Percentiles rank a stretch among this genome's conserved stretches.
Evolutionary conservation across 1,140 invertebrate genomes (phyloP).

Genomic region (Cyrtorhinus lividipennis): DNA sequence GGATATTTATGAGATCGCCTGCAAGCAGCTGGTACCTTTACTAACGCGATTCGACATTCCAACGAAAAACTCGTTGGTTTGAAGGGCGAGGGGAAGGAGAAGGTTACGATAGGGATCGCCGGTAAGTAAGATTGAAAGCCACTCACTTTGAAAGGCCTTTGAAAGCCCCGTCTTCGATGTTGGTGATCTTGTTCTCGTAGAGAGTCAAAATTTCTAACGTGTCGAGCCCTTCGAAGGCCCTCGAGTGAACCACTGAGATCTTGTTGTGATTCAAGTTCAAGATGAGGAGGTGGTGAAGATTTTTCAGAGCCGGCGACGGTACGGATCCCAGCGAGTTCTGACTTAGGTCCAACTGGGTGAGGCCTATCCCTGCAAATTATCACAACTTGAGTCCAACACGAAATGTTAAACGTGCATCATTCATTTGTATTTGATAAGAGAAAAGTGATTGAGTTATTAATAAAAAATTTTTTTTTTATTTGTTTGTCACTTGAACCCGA

Average conservation of each 20-base stretch:
- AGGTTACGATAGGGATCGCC: too few relatives aligned
- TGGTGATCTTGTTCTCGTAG: slow-evolving; percentile 71
- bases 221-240: slow-evolving; percentile 67
- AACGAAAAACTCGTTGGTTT: too few relatives aligned
- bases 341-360: slow-evolving; percentile 69
- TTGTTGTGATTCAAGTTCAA: slow-evolving; percentile 83
- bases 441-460: too few relatives aligned
- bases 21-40: too few relatives aligned
- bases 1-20: too few relatives aligned
- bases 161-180: slow-evolving; percentile 65
- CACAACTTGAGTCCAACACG: background rate
- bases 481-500: too few relatives aligned
- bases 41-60: too few relatives aligned
- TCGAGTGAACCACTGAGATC: slow-evolving; percentile 53
- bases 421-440: too few relatives aligned
- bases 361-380: slow-evolving; percentile 49
- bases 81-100: too few relatives aligned
- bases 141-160: slow-evolving; percentile 70
- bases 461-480: too few relatives aligned
- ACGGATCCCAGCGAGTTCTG: slow-evolving; percentile 60
- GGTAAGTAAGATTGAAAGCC: too few relatives aligned
- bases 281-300: slow-evolving; percentile 65
- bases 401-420: too few relatives aligned
- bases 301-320: slow-evolving; percentile 61
- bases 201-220: slow-evolving; percentile 73